phyloP scores from a whole-genome alignment of 1,140 invertebrate species.

The Atta cephalotes region DNA sequence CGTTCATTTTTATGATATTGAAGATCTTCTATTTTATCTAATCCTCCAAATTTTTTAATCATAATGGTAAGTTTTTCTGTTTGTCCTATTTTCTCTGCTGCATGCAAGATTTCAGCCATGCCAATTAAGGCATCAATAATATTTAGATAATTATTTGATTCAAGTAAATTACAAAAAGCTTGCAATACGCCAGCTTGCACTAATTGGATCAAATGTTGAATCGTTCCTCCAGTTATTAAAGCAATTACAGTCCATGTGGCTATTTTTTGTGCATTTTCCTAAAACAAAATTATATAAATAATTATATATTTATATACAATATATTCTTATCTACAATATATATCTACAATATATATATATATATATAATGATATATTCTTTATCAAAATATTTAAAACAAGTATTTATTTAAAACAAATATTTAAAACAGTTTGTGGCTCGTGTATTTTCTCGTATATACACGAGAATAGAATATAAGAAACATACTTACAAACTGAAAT shows the following conservation, averaged over 20 bases:
- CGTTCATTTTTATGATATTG: slow-evolving; percentile 92
- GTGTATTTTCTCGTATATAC: slow-evolving; percentile 89
- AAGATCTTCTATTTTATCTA: slow-evolving; percentile 92
- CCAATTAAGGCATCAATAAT: slow-evolving; percentile 89
- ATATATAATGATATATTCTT: too few relatives aligned
- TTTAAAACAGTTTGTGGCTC: too few relatives aligned
- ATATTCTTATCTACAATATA: background rate
- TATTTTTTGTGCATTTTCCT: slow-evolving; percentile 93
- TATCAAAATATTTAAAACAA: background rate
- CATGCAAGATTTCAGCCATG: slow-evolving; percentile 88
- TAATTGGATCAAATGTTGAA: slow-evolving; percentile 90
- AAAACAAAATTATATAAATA: slow-evolving; percentile 76
- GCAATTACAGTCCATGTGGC: slow-evolving; percentile 94
- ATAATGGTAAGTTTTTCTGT: slow-evolving; percentile 86
- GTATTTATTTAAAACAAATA: too few relatives aligned
- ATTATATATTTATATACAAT: too few relatives aligned
- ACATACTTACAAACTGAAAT: slow-evolving; percentile 87
- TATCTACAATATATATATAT: too few relatives aligned
- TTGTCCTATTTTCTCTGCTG: slow-evolving; percentile 86
- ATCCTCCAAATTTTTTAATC: slow-evolving; percentile 89
- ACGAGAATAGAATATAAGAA: slow-evolving; percentile 34
- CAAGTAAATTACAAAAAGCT: slow-evolving; percentile 85
- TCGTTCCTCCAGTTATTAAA: slow-evolving; percentile 91
- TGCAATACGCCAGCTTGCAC: slow-evolving; percentile 87
- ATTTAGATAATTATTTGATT: slow-evolving; percentile 87